phyloP scores from a whole-genome alignment of 1,140 invertebrate genomes.

The Atopsyche davidsoni region DNA sequence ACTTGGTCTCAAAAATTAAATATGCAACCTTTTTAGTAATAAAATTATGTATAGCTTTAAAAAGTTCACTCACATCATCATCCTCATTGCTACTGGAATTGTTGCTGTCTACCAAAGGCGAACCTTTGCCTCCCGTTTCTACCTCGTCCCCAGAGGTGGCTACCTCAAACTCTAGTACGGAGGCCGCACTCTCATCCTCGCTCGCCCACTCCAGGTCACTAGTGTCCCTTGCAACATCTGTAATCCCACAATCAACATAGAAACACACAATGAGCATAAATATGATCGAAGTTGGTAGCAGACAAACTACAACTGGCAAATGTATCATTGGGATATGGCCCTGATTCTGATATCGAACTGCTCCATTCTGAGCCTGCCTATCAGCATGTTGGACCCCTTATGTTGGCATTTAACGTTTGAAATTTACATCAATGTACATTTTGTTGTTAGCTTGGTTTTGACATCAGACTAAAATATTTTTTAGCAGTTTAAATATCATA shows the following conservation, averaged over 20 bases:
- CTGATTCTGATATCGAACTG: no score
- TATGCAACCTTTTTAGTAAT: no score
- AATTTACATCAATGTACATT: not conserved
- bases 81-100: constrained; percentile 39
- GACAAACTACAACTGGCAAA: no score
- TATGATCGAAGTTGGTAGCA: no score
- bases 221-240: constrained; percentile 47
- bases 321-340: no score
- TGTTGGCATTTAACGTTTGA: not conserved
- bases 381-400: no score
- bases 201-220: constrained; percentile 39
- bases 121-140: constrained; percentile 35
- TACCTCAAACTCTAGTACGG: constrained; percentile 30
- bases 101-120: constrained; percentile 30
- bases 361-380: no score
- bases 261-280: no score
- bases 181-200: constrained; percentile 16
- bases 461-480: no score
- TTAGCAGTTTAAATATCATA: no score
- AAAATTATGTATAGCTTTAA: no score
- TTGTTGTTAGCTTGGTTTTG: not conserved
- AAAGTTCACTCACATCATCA: constrained; percentile 39
- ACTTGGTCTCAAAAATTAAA: no score
- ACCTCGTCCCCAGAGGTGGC: constrained; percentile 34
- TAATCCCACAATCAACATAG: constrained; percentile 28